Base-by-base conservation (phyloP, 2,113 vertebrate species). In the Brachyistius frenatus region DNA sequence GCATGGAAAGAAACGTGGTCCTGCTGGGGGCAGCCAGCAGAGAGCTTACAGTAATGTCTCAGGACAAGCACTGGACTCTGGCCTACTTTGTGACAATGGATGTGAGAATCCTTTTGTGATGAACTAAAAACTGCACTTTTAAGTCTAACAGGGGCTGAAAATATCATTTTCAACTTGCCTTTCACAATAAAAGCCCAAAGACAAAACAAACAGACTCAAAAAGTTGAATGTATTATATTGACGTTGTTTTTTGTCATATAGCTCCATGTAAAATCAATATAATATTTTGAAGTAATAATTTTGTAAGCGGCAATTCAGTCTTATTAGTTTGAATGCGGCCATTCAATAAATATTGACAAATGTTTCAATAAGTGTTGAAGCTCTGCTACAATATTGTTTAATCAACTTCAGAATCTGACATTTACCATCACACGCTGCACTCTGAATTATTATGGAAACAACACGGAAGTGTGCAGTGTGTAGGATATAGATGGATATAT, bases 1-100 rank as follows among this genome's bases (percentile, higher is more conserved):
- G 75, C 54, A 39, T 81, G 89, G 86, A 89, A 87, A 83, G 80
- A 91, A 87, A 86, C 31, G 39, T 86, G 84, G 71, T 87, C 84
- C 72, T 7, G 80, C 89, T 84, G 88, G 61, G 83, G 64, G 58
- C 68, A 46, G 86, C 78, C 84, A 76, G 86, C 79, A 65, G 63
- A 78, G 62, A 30, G 49, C 23, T 23, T 23, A 23, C 23, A 23
- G 23, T 23, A 23, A 23, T 23, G 23, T 23, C 23, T 23, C 23
- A 23, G 23, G 23, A 23, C 41, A 44, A 67, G 84, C 68, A 36
- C 32, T 62, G 57, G 46, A 77, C 68, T 78, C n/a, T 68, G 82
- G 65, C 5, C 77, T 74, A 56, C 33, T 76, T 75, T 68, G 23
- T 65, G 54, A 70, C 49, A 60, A 85, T 33, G 31, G 65, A 88